These are phyloP conservation scores for Ceuthmochares aereus DNA, from an alignment of 2,113 vertebrate species.

Conservation along the genomic window DNA sequence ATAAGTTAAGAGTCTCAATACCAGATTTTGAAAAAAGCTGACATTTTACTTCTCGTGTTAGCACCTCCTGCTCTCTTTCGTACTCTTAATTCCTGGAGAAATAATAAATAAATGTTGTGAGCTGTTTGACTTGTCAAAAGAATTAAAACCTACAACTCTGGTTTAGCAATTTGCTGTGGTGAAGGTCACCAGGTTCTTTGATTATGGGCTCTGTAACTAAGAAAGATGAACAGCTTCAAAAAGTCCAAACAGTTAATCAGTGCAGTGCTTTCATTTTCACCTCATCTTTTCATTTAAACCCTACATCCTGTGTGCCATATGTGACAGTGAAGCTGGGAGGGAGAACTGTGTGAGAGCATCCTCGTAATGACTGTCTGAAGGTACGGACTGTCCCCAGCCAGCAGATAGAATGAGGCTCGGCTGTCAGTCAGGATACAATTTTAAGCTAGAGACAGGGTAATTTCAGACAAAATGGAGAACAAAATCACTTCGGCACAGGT, in stretches of 20 bases:
- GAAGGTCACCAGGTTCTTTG: neutral
- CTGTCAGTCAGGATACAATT: neutral
- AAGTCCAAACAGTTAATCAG: neutral
- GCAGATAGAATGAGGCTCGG: slow-evolving; percentile 13
- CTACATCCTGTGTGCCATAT: neutral
- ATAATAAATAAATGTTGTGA: neutral
- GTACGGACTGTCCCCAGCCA: neutral
- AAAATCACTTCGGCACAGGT: neutral
- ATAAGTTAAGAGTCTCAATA: neutral
- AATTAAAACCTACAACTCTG: neutral
- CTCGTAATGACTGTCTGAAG: neutral
- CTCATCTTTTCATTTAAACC: neutral
- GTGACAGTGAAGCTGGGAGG: neutral
- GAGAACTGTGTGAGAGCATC: neutral
- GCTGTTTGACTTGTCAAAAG: neutral
- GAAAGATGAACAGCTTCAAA: neutral
- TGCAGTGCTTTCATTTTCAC: neutral
- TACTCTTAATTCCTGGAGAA: neutral
- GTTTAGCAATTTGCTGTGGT: neutral
- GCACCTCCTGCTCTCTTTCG: neutral
- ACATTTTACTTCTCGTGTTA: neutral
- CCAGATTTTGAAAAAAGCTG: neutral
- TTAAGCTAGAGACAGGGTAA: neutral
- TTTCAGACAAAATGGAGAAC: neutral
- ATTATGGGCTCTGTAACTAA: neutral